phyloP scores from a whole-genome alignment of 2,113 vertebrate genomes.

The Rhea americana region DNA sequence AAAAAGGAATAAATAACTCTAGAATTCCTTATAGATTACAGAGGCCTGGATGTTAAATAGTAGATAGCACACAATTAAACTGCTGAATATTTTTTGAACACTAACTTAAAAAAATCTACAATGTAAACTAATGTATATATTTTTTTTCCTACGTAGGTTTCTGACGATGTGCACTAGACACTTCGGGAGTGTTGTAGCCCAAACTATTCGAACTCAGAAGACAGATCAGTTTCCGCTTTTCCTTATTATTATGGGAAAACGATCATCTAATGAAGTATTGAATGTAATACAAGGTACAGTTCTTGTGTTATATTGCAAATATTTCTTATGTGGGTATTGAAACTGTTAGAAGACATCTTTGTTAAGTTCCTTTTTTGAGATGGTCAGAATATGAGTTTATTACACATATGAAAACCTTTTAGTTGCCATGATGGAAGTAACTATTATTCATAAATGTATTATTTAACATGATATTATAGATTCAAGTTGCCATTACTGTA shows the following conservation, averaged over 20 bases:
- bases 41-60: not conserved
- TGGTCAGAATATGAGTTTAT: not conserved
- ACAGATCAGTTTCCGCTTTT: constrained; percentile 98
- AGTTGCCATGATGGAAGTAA: not conserved
- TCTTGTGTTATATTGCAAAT: not conserved
- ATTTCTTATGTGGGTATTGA: not conserved
- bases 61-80: not conserved
- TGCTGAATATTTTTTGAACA: not conserved
- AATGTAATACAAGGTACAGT: constrained; percentile 97
- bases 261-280: constrained; percentile 98
- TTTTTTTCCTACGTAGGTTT: constrained; percentile 79
- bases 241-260: constrained; percentile 97
- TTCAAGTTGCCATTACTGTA: not conserved
- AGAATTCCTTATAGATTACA: not conserved
- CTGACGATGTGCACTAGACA: constrained; percentile 97
- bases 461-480: not conserved
- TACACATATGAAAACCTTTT: not conserved
- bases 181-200: constrained; percentile 95
- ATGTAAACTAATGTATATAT: not conserved
- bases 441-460: not conserved
- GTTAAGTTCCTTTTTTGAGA: not conserved
- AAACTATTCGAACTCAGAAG: constrained; percentile 97
- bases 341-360: not conserved
- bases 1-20: not conserved
- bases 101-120: not conserved